Conservation (phyloP, 2,113 vertebrate genomes). For the Amphilophus citrinellus region DNA sequence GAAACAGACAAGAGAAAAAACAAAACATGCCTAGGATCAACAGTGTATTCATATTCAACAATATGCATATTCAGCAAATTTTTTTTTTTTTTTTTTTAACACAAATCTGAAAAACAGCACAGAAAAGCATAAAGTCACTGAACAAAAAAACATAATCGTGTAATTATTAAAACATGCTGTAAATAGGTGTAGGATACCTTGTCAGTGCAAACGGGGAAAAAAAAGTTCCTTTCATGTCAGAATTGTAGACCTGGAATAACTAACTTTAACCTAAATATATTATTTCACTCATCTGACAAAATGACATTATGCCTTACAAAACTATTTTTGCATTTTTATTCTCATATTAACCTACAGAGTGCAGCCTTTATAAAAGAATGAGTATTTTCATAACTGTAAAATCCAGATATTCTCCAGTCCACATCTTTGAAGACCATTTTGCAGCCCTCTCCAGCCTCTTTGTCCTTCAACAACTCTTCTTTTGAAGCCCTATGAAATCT, state of each 20-base stretch:
- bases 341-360: background rate
- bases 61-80: background rate
- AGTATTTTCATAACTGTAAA: slow-evolving; percentile 39
- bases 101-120: background rate
- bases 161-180: background rate
- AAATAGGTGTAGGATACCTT: background rate
- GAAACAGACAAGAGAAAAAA: background rate
- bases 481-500: slow-evolving; percentile 41
- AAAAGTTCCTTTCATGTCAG: background rate
- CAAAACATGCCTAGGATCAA: background rate
- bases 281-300: background rate
- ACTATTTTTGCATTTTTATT: background rate
- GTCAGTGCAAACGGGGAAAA: background rate
- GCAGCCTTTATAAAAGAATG: background rate
- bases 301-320: background rate
- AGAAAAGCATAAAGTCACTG: no score
- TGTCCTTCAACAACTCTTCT: slow-evolving; percentile 36
- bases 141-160: background rate
- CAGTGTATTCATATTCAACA: background rate
- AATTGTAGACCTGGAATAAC: background rate
- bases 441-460: slow-evolving; percentile 14
- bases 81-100: background rate
- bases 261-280: background rate
- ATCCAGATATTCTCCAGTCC: slow-evolving; percentile 7
- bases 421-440: slow-evolving; percentile 33